Evolutionary conservation across 1,140 invertebrate species (phyloP).

Genomic region (Caenorhabditis tropicalis): DNA sequence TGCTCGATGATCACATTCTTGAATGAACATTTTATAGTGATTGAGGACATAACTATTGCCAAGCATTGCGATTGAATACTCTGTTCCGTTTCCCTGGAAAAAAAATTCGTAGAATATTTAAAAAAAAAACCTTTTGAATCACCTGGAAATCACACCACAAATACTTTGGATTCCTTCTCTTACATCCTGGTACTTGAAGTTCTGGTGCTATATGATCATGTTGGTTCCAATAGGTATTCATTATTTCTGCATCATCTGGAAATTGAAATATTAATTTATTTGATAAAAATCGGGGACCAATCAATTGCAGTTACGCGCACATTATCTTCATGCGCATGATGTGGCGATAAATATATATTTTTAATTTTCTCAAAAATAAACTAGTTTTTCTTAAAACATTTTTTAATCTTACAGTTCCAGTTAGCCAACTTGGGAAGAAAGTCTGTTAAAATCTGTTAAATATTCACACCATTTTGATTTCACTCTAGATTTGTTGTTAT

Average conservation of each 20-base stretch:
- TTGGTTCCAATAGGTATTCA: not conserved
- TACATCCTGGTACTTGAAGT: not conserved
- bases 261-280: no score
- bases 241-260: not conserved
- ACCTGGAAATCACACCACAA: not conserved
- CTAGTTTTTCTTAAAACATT: no score
- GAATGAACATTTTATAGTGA: not conserved
- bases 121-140: not conserved
- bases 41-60: not conserved
- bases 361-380: no score
- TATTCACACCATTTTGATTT: no score
- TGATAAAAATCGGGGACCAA: no score
- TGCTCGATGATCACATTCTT: not conserved
- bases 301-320: no score
- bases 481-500: no score
- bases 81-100: not conserved
- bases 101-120: not conserved
- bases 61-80: not conserved
- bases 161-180: not conserved
- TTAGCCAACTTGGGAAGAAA: no score
- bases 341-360: no score
- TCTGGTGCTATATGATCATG: not conserved
- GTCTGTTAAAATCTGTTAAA: no score
- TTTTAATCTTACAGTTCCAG: no score
- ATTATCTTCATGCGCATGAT: no score